Percentiles rank a stretch among this genome's conserved stretches.
Evolutionary conservation across 2,888 invertebrate species (phyloP).

Genomic region (Amblyjoppa proteus): DNA sequence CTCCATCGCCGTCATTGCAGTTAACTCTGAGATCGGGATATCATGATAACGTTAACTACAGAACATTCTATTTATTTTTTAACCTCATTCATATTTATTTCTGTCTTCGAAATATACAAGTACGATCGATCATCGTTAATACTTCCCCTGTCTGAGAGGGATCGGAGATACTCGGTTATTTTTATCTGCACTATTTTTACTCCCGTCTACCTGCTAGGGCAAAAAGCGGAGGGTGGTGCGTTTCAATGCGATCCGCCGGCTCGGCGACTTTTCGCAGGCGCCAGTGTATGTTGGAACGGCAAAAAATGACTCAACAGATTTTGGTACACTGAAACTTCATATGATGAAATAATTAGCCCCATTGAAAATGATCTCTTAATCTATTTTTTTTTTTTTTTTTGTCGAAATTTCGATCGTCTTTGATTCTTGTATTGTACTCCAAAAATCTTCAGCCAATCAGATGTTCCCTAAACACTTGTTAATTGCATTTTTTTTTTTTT

Average conservation of each 20-base stretch:
- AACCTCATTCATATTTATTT: neutral
- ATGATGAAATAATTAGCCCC: neutral
- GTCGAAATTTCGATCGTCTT: neutral
- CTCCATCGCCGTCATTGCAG: neutral
- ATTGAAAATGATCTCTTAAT: neutral
- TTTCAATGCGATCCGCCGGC: too few relatives aligned
- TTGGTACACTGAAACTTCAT: neutral
- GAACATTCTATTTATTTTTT: neutral
- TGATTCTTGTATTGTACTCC: neutral
- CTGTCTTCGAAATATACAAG: neutral
- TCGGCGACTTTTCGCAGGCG: too few relatives aligned
- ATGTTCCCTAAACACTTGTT: neutral
- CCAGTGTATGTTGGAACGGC: too few relatives aligned
- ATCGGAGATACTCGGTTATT: neutral
- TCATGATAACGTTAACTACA: neutral
- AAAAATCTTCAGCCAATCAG: neutral
- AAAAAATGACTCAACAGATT: too few relatives aligned
- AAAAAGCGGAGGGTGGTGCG: too few relatives aligned
- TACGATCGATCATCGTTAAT: neutral
- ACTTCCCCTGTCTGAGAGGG: neutral
- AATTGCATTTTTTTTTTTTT: neutral
- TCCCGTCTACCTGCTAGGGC: neutral
- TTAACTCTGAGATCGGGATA: neutral
- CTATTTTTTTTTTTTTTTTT: neutral
- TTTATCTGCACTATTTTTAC: neutral